phyloP scores from a whole-genome alignment of 2,888 invertebrate genomes.

The Chrysomela aeneicollis region DNA sequence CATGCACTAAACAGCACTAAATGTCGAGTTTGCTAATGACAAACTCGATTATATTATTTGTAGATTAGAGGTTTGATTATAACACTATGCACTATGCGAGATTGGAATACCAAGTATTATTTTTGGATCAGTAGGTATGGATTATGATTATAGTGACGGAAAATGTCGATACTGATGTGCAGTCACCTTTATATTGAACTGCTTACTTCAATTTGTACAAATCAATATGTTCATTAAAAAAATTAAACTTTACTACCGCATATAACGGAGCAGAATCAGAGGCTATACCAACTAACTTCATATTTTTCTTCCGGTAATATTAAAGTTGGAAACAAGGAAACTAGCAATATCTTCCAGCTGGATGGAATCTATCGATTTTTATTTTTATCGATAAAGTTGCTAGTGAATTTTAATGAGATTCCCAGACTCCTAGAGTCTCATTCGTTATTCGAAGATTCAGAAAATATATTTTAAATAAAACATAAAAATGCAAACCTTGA shows the following conservation, averaged over 20 bases:
- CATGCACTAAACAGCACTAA: too few relatives aligned
- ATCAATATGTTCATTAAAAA: too few relatives aligned
- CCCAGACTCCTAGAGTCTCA: slow-evolving; percentile 33
- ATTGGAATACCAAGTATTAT: not conserved
- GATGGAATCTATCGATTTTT: slow-evolving; percentile 55
- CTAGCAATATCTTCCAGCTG: slow-evolving; percentile 17
- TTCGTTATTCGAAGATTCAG: too few relatives aligned
- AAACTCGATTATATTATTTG: not conserved
- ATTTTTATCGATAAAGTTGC: slow-evolving; percentile 55
- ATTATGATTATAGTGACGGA: too few relatives aligned
- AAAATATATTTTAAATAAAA: too few relatives aligned
- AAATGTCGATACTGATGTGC: too few relatives aligned
- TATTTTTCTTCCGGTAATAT: slow-evolving; percentile 12
- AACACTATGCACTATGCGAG: not conserved
- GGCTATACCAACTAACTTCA: not conserved
- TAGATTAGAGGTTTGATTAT: not conserved
- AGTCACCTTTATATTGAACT: too few relatives aligned
- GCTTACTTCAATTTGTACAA: too few relatives aligned
- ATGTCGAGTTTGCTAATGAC: too few relatives aligned
- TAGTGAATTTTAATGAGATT: slow-evolving; percentile 54
- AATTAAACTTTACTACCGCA: too few relatives aligned
- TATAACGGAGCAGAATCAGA: not conserved
- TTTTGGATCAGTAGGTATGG: too few relatives aligned
- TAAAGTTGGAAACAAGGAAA: slow-evolving; percentile 7
- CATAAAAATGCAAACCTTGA: too few relatives aligned